Evolutionary conservation across 2,797 vertebrate genomes (phyloP), one percentile per base, ranked within the genome.

Genomic region (Sebastes iracundus): DNA sequence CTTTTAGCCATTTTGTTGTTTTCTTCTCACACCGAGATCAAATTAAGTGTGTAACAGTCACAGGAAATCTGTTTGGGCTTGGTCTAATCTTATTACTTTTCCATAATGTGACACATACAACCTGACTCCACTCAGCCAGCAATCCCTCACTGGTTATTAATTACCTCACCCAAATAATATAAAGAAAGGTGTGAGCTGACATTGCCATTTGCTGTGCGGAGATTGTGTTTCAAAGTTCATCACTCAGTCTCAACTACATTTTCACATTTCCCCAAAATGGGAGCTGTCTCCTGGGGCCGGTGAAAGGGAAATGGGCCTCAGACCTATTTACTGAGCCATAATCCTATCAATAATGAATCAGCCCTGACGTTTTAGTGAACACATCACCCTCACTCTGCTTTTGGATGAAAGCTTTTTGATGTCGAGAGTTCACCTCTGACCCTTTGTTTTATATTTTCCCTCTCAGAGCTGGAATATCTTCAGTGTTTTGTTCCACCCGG

Each of bases 321-420:
- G 90, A 90, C 82, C 86, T 90, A 92, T 94, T 94, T 91, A 93
- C 91, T 55, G 89, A 88, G 91, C 87, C 87, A 87, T 92, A 92
- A 95, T 94, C 92, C 88, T 58, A 94, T 95, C 91, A 95, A 94
- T 95, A 93, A 95, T 94, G 88, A 92, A 95, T 87, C 77, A 93
- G 87, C 67, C 32, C 82, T 70, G 80, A 89, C 89, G 90, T 94
- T 88, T 88, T 79, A 75, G 85, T 68, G 90, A 89, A 87, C 69
- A 68, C 84, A 75, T 77, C 87, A 67, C 68, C 64, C 79, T 84
- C 78, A 77, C 81, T 90, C 89, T 71, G 84, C 89, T 92, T 92
- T 87, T 81, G 82, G 84, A 89, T 93, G 89, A 93, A 87, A 92
- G 92, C 86, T 89, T 90, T 90, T 90, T 11, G 23, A 78, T 92